Base-by-base conservation (phyloP, 1,140 invertebrate species). In the Glossosoma conforme region DNA sequence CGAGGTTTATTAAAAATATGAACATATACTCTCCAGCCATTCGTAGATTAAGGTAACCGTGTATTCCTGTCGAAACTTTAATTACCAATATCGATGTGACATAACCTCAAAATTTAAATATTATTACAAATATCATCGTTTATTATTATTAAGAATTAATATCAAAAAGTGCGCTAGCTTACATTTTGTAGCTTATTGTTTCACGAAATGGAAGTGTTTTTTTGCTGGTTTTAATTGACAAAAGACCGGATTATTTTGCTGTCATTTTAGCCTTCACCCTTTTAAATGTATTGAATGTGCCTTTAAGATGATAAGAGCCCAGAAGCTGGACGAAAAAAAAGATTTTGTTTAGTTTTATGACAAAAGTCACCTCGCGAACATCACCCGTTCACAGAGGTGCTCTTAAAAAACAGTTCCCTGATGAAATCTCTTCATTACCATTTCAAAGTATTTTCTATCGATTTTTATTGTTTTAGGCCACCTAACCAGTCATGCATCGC, bases 11-110 rank as follows among this genome's bases (percentile, higher is more conserved):
- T n/a, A n/a, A n/a, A n/a, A 30, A 51, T 17, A 51, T 50, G 47
- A 51, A 36, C n/a, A 44, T 44, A 37, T 51, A 51, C 20, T 44
- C 40, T 36, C 48, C 48, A 5, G 21, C 37, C 44, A n/a, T 44
- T 37, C 48, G 40, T 8, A 28, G 48, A 17, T 44, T 40, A 35
- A 43, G 48, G 48, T 51, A 44, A 44, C 13, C n/a, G n/a, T n/a
- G n/a, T n/a, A n/a, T n/a, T n/a, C n/a, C n/a, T n/a, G n/a, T n/a
- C n/a, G n/a, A n/a, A n/a, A n/a, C n/a, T n/a, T n/a, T n/a, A 4
- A 13, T 13, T 33, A 3, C 15, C 4, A 4, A 3, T 33, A 15
- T 33, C 15, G 11, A 13, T 33, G 11, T 33, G 32, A 33, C 32
- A 33, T 33, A 38, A 38, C 36, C 36, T 38, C 18, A 15, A 38